Base-by-base conservation (phyloP, 2,113 vertebrate species). In the Ariopsis seemanni region DNA sequence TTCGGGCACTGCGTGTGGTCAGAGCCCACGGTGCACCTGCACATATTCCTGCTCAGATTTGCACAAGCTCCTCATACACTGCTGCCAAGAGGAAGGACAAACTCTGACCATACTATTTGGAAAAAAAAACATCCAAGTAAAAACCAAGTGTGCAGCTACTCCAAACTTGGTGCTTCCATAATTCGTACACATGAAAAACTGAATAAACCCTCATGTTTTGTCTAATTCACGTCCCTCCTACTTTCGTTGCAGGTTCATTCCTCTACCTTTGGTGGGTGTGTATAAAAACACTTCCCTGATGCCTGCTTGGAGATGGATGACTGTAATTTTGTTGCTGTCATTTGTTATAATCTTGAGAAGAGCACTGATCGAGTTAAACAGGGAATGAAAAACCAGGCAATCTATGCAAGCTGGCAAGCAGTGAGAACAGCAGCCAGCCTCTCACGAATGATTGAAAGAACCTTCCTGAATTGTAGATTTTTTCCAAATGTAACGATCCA, bases 301-400 rank as follows among this genome's bases (percentile, higher is more conserved):
- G 80, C 84, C 84, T 30, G 7, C 86, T 83, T 90, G 0, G 89
- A 95, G 94, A 96, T 84, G 69, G 92, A 95, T 92, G 90, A 93
- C 92, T 92, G 93, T 93, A 94, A 96, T 96, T 95, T 95, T 89
- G 89, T 78, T 80, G 88, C 90, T 93, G 91, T 93, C 92, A 94
- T 95, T 93, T 90, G 92, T 93, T 93, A 85, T 79, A 63, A 90
- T 89, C 91, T 93, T 91, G 89, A 92, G 91, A 92, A 95, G 91
- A 90, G 91, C 89, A 90, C 92, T 92, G 93, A 95, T 94, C 87
- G 88, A 92, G 94, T 94, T 89, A 95, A 90, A 72, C 86, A 82
- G 74, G 88, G 90, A 86, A 89, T 91, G 91, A 94, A 93, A 92
- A 91, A 93, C 91, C 86, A 91, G 90, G 89, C 88, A 88, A 91